phyloP scores from a whole-genome alignment of 2,888 invertebrate species.

The Nasonia oneida region DNA sequence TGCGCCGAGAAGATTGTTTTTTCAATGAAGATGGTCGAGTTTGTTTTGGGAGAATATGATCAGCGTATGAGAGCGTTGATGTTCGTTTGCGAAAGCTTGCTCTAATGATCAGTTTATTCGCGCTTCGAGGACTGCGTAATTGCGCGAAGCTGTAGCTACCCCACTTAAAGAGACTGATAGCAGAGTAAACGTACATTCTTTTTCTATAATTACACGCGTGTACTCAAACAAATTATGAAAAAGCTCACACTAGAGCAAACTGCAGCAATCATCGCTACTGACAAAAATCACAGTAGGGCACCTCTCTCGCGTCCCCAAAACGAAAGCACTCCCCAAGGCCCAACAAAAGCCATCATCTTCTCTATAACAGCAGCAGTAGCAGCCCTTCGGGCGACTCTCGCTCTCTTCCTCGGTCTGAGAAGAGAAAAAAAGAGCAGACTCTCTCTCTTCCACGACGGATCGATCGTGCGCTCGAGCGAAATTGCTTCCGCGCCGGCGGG shows the following conservation, averaged over 20 bases:
- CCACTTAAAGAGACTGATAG: too few relatives aligned
- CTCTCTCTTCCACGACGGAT: background rate
- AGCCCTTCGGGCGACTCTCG: background rate
- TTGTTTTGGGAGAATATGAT: background rate
- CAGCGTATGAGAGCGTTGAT: too few relatives aligned
- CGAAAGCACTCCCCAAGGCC: background rate
- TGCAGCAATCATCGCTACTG: background rate
- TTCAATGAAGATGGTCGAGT: background rate
- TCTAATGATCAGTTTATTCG: too few relatives aligned
- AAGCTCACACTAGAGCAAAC: background rate
- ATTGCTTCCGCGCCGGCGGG: conserved; percentile 60
- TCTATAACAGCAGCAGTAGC: background rate
- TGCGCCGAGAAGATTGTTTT: background rate
- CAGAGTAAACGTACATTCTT: too few relatives aligned
- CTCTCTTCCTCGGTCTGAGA: background rate
- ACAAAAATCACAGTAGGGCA: background rate
- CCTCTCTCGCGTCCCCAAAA: background rate
- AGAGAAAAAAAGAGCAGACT: background rate
- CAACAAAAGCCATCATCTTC: conserved; percentile 5
- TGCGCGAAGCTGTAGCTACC: too few relatives aligned
- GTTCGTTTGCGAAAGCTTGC: too few relatives aligned
- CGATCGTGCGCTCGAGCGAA: conserved; percentile 58
- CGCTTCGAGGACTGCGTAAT: too few relatives aligned
- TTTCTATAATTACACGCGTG: too few relatives aligned
- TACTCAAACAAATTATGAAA: too few relatives aligned